phyloP scores from a whole-genome alignment of 2,888 invertebrate species.

The Drosophila nr. fundita region DNA sequence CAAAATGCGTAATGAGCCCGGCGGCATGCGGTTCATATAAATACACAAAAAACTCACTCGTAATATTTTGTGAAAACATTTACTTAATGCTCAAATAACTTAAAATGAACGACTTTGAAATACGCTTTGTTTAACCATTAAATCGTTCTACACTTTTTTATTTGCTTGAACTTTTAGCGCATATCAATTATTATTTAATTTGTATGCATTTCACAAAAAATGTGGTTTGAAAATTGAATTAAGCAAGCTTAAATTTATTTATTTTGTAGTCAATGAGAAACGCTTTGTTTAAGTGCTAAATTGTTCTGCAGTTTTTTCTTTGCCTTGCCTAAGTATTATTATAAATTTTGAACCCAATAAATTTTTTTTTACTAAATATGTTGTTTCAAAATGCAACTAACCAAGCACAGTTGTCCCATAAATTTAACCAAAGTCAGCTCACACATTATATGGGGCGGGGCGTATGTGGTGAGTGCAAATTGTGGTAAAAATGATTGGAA shows the following conservation, averaged over 20 bases:
- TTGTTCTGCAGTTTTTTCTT: neutral
- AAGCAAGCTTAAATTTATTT: neutral
- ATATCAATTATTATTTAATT: neutral
- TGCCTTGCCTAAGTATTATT: neutral
- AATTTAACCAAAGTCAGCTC: neutral
- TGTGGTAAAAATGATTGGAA: constrained; percentile 10
- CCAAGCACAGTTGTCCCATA: neutral
- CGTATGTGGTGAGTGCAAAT: neutral
- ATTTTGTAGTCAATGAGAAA: constrained; percentile 12
- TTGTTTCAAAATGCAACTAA: neutral
- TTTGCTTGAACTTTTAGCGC: neutral
- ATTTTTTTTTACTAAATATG: neutral
- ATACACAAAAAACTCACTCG: constrained; percentile 16
- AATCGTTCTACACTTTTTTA: neutral
- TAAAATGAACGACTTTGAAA: constrained; percentile 4
- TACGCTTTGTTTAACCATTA: constrained; percentile 4
- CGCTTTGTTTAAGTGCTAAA: neutral
- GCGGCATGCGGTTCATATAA: constrained; percentile 30
- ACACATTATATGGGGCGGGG: no score
- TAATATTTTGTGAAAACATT: constrained; percentile 38
- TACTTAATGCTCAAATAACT: neutral
- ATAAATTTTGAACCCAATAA: neutral
- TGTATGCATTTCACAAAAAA: neutral
- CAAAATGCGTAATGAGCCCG: constrained; percentile 41
- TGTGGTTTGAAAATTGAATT: neutral